phyloP scores from a whole-genome alignment of 2,888 invertebrate genomes.

The Drosophila meridiana region DNA sequence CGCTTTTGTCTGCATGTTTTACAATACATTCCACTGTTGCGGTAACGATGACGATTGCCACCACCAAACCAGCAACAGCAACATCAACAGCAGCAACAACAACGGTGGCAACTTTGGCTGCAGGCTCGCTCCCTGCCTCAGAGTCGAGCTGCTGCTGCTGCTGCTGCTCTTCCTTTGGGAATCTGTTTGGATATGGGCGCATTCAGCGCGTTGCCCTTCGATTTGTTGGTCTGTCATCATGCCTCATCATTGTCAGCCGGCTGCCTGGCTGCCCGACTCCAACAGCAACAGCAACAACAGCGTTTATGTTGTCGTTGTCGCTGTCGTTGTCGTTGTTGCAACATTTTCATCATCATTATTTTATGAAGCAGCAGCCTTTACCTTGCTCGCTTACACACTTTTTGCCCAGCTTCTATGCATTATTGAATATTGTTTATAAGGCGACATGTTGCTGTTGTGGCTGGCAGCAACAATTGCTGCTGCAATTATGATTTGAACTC shows the following conservation, averaged over 20 bases:
- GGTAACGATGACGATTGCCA: slow-evolving; percentile 81
- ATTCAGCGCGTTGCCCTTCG: slow-evolving; percentile 67
- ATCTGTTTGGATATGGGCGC: slow-evolving; percentile 49
- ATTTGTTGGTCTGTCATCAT: slow-evolving; percentile 82
- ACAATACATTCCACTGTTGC: slow-evolving; percentile 78
- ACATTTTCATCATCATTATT: slow-evolving; percentile 82
- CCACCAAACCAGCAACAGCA: slow-evolving; percentile 51
- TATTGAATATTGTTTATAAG: slow-evolving; percentile 81
- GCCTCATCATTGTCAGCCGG: slow-evolving; percentile 81
- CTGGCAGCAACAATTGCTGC: slow-evolving; percentile 24
- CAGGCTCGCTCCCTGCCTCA: slow-evolving; percentile 51
- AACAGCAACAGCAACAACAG: slow-evolving; percentile 18
- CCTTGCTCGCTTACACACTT: slow-evolving; percentile 30
- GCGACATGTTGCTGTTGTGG: slow-evolving; percentile 58
- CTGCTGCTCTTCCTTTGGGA: slow-evolving; percentile 6
- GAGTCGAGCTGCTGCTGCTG: slow-evolving; percentile 1
- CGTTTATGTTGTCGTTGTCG: slow-evolving; percentile 36
- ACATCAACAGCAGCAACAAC: slow-evolving; percentile 22
- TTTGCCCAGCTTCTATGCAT: slow-evolving; percentile 59
- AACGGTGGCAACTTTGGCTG: slow-evolving; percentile 73
- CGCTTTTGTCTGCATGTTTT: slow-evolving; percentile 75
- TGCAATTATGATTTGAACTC: slow-evolving; percentile 59
- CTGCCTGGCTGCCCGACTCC: slow-evolving; percentile 22
- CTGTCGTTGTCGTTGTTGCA: slow-evolving; percentile 58
- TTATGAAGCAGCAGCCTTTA: slow-evolving; percentile 61